Percentiles rank a stretch among this genome's conserved stretches.
Conservation (phyloP, 2,113 vertebrate species). For the Toxotes jaculatrix region DNA sequence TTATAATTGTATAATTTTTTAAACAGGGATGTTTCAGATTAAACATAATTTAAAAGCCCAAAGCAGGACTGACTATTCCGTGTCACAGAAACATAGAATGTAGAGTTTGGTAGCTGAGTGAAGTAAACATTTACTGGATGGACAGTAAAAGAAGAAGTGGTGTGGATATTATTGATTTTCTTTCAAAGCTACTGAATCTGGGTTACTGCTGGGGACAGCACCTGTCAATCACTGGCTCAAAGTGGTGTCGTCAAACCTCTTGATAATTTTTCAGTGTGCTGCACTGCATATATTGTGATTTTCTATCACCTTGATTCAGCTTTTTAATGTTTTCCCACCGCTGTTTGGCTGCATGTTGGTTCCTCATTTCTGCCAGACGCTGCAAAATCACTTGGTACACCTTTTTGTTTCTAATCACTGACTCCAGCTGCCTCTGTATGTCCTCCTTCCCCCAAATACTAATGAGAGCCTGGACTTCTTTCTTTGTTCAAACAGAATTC, state of each 20-base stretch:
- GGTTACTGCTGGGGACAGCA: background rate
- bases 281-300: background rate
- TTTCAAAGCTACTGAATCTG: background rate
- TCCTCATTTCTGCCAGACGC: background rate
- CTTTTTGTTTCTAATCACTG: background rate
- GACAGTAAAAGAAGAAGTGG: background rate
- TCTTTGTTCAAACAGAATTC: background rate
- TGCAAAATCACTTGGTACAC: background rate
- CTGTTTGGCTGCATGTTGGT: background rate
- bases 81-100: background rate
- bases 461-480: background rate
- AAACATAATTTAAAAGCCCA: background rate
- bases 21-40: background rate
- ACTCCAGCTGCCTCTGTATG: background rate
- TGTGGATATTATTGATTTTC: slow-evolving; percentile 20
- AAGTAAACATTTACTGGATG: background rate
- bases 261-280: background rate
- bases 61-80: background rate
- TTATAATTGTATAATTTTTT: background rate
- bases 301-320: background rate
- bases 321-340: background rate
- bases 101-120: background rate
- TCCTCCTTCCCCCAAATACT: background rate
- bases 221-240: slow-evolving; percentile 4
- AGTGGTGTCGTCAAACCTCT: background rate